phyloP scores from a whole-genome alignment of 1,140 invertebrate species.

The Rhopalosiphum maidis region DNA sequence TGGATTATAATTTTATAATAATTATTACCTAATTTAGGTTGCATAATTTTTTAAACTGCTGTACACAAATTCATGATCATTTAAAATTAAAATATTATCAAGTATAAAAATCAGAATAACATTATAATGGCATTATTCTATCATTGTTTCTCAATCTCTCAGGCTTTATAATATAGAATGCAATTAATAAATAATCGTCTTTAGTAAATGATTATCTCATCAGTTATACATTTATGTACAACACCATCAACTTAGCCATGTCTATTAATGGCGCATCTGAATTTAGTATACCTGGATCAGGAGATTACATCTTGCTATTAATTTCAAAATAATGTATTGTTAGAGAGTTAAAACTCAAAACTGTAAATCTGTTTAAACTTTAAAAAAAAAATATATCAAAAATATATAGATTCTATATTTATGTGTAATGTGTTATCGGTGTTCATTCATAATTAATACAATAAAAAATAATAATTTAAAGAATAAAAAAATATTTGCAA shows the following conservation, averaged over 20 bases:
- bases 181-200: conserved; percentile 30
- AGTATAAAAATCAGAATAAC: neutral
- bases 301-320: neutral
- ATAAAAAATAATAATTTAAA: neutral
- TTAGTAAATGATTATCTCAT: neutral
- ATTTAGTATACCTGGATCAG: neutral
- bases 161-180: neutral
- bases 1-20: neutral
- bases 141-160: neutral
- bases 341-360: neutral
- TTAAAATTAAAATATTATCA: neutral
- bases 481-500: too few species aligned
- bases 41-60: neutral
- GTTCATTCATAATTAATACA: neutral
- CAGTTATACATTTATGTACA: neutral
- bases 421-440: neutral
- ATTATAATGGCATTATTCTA: neutral
- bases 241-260: neutral
- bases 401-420: neutral
- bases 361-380: neutral
- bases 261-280: neutral
- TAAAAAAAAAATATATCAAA: neutral
- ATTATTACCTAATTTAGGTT: neutral
- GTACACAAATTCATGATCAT: neutral
- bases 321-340: neutral